phyloP scores from a whole-genome alignment of 1,140 invertebrate species.

The Drosophila watanabei region DNA sequence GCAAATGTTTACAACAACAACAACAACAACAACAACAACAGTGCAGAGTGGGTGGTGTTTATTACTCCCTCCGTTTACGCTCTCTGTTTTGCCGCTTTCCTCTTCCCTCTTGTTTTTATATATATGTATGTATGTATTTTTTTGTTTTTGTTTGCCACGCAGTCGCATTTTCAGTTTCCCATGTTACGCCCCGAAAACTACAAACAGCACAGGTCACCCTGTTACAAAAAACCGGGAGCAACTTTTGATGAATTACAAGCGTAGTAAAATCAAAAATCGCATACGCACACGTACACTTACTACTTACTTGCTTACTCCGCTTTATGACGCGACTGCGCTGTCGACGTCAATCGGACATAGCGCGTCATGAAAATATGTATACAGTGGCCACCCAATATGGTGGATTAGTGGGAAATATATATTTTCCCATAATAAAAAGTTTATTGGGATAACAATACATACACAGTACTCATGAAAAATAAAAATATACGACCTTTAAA shows the following conservation, averaged over 20 bases:
- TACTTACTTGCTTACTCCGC: constrained; percentile 55
- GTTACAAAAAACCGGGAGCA: constrained; percentile 26
- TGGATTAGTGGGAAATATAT: not conserved
- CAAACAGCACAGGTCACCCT: constrained; percentile 52
- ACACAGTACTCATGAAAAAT: no score
- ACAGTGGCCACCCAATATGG: not conserved
- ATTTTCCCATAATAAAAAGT: not conserved
- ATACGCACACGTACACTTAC: constrained; percentile 14
- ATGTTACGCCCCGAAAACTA: constrained; percentile 59
- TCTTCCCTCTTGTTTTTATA: constrained; percentile 7
- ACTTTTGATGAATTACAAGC: constrained; percentile 74
- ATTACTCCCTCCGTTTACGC: constrained; percentile 22
- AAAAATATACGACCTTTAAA: no score
- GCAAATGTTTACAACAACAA: constrained; percentile 49
- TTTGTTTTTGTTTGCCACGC: constrained; percentile 66
- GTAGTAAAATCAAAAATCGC: constrained; percentile 58
- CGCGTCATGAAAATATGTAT: constrained; percentile 39
- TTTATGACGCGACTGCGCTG: constrained; percentile 60
- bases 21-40: constrained; percentile 1
- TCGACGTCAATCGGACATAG: constrained; percentile 33
- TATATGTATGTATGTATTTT: not conserved
- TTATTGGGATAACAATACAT: not conserved
- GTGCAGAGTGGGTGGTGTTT: constrained; percentile 35
- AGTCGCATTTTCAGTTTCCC: constrained; percentile 67
- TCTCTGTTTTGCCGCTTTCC: constrained; percentile 19